Evolutionary conservation across 2,797 vertebrate genomes (phyloP).

Genomic region (Pitangus sulphuratus): DNA sequence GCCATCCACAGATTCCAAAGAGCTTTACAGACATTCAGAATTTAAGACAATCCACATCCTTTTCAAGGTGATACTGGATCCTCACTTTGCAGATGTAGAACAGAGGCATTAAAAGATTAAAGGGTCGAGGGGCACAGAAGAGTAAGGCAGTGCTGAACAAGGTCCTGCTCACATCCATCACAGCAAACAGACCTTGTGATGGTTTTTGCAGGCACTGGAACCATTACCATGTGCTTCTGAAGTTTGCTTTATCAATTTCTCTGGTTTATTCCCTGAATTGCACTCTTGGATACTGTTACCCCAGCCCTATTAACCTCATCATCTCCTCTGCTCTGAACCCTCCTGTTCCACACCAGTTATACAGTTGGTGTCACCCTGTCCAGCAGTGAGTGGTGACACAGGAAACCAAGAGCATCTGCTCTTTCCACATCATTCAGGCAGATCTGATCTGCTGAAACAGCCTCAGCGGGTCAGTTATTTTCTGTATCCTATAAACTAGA

Average conservation of each 20-base stretch:
- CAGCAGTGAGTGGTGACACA: background rate
- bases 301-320: background rate
- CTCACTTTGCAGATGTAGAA: background rate
- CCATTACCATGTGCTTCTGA: background rate
- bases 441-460: background rate
- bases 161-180: background rate
- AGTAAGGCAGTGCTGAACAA: background rate
- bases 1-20: background rate
- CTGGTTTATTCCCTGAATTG: background rate
- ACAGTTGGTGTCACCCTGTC: background rate
- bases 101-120: background rate
- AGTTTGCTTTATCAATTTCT: background rate
- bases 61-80: background rate
- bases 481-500: background rate
- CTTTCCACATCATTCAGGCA: background rate
- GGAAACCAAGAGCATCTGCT: background rate
- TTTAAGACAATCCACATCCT: background rate
- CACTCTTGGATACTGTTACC: background rate
- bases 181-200: background rate
- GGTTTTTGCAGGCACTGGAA: background rate
- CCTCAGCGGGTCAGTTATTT: background rate
- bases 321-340: background rate
- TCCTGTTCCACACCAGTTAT: background rate
- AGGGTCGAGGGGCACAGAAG: background rate
- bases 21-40: slow-evolving; percentile 17